Percentiles rank a stretch among this genome's conserved stretches.
These are phyloP conservation scores for Menidia menidia DNA, from an alignment of 2,797 vertebrate genomes.

Conservation along the genomic window DNA sequence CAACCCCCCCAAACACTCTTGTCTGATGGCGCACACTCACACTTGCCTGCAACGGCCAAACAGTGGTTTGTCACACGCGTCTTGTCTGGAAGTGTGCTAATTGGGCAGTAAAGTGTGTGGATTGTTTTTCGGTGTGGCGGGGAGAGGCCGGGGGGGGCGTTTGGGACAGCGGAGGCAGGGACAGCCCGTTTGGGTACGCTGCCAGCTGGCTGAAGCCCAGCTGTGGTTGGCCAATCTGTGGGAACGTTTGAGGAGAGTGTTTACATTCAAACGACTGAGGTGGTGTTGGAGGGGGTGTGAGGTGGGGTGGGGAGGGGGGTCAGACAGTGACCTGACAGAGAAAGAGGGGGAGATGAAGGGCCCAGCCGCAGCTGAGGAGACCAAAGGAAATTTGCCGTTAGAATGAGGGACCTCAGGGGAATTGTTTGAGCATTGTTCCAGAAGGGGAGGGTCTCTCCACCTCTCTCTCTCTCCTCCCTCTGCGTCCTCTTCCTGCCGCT, in stretches of 20 bases:
- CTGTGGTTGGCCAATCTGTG: slow-evolving; percentile 51
- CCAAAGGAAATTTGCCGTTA: slow-evolving; percentile 76
- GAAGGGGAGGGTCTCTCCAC: slow-evolving; percentile 47
- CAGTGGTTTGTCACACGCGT: slow-evolving; percentile 53
- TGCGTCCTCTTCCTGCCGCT: slow-evolving; percentile 67
- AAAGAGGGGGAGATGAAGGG: slow-evolving; percentile 16
- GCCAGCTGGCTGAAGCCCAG: slow-evolving; percentile 69
- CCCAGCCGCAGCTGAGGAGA: slow-evolving; percentile 25
- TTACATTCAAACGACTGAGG: slow-evolving; percentile 72
- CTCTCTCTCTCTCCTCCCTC: slow-evolving; percentile 67
- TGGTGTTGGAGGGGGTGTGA: slow-evolving; percentile 58
- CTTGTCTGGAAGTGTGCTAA: slow-evolving; percentile 50
- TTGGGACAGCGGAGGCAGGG: slow-evolving; percentile 37
- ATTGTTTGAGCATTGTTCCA: slow-evolving; percentile 78
- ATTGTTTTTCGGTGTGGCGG: slow-evolving; percentile 35
- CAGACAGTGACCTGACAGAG: slow-evolving; percentile 12
- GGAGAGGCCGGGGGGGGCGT: slow-evolving; percentile 4
- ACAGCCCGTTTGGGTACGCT: slow-evolving; percentile 42
- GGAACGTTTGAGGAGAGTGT: slow-evolving; percentile 64
- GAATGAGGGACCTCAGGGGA: slow-evolving; percentile 67
- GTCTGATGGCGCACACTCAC: slow-evolving; percentile 43
- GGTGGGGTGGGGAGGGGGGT: slow-evolving; percentile 7
- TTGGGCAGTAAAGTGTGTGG: slow-evolving; percentile 57
- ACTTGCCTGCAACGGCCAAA: slow-evolving; percentile 57
- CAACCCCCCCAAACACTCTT: background rate